Base-by-base conservation (phyloP, 2,888 invertebrate species). In the Eristalinus aeneus region DNA sequence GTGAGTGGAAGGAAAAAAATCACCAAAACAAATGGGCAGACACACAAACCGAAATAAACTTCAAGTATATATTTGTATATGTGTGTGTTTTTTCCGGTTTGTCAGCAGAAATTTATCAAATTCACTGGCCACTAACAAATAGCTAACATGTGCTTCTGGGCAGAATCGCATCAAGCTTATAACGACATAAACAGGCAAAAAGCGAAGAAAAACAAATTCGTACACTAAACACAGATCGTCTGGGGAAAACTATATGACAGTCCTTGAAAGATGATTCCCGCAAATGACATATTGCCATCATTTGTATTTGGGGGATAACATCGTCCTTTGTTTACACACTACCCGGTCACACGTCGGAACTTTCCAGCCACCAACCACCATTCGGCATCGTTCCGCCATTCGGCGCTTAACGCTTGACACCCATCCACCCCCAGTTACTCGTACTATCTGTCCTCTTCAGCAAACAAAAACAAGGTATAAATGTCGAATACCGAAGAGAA, bases 271-370 rank as follows among this genome's bases (percentile, higher is more conserved):
- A 88, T 86, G 88, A 83, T 78, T 80, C 86, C 74, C 71, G 68
- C 75, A 84, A 84, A 83, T 88, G 89, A 88, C 88, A 88, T 87
- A 88, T 88, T 88, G 88, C 88, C 85, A 71, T 88, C 88, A 88
- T 88, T 88, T 88, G 88, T 88, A 88, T 88, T 88, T 86, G 86
- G 27, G 54, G 84, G 87, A 88, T 82, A 88, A 84, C 84, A 84
- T 88, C 84, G 88, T 71, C 69, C 86, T 86, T 86, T 86, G 86
- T 86, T 86, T 86, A 86, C 82, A 74, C 82, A 82, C 82, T 60
- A 68, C 67, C 71, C 72, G 32, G 73, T 74, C 74, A 69, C 76
- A 81, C 73, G 56, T 77, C 65, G 82, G 63, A 73, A 68, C 16
- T 72, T 63, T 77, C 31, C 36, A 69, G 53, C n/a, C 65, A 65